Evolutionary conservation across 2,888 invertebrate genomes (phyloP), one percentile per base, ranked within the genome.

Genomic region (Orthosia gracilis): DNA sequence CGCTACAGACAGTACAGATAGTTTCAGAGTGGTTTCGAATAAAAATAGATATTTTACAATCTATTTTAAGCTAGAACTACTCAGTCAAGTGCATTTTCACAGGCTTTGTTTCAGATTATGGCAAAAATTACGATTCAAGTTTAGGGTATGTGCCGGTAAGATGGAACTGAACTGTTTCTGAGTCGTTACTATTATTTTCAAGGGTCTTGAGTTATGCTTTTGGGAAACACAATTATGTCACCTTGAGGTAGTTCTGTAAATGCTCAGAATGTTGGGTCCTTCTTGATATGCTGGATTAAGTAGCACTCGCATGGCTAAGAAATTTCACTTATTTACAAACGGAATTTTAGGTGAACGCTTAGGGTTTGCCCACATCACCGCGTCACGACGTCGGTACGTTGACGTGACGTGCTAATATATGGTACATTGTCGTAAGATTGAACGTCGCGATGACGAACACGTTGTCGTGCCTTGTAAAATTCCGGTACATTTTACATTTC

Each of bases 311-410:
- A 57, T 54, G 40, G 1, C 18, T 58, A 17, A 13, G 26, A 63
- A 69, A 66, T 70, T 54, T n/a, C 26, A 4, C 40, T 55, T 50
- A 11, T 54, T 68, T 55, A 15, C 54, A 62, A 80, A 75, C 18
- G 57, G 12, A 70, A 76, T 58, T 70, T 40, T 23, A 62, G 21
- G 54, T 61, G 31, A 21, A 68, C 61, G 69, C 40, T 57, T 31
- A 31, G 31, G 31, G 31, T 4, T 31, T 4, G 31, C 0, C 4
- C 31, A 31, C 31, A 31, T 31, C 31, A 31, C 31, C 2, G 4
- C 31, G 31, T 31, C 31, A 31, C 31, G 31, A 31, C 31, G 31
- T 26, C 26, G 4, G 31, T 4, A 31, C 31, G 31, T 31, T 31
- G 4, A 31, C 31, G 31, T 31, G 31, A 31, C 31, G 31, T 31